phyloP scores from a whole-genome alignment of 2,888 invertebrate species.

The Julus scanicus region DNA sequence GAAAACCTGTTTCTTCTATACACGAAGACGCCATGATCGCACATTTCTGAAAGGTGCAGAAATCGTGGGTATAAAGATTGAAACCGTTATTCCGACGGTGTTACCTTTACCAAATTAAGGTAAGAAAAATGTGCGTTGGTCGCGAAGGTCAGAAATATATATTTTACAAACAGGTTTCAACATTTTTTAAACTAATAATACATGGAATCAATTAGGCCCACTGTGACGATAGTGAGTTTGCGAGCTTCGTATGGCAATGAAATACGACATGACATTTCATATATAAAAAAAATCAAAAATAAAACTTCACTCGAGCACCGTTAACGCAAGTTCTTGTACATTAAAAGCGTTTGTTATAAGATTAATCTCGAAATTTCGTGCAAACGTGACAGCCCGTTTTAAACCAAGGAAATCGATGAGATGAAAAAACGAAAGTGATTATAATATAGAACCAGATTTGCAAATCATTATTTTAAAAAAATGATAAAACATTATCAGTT shows the following conservation, averaged over 20 bases:
- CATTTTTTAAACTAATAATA: constrained; percentile 23
- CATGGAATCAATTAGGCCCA: constrained; percentile 38
- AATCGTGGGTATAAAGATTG: background rate
- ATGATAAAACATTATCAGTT: background rate
- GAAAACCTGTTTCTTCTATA: background rate
- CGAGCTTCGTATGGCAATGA: background rate
- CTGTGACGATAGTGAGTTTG: background rate
- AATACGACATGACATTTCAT: background rate
- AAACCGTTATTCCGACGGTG: constrained; percentile 37
- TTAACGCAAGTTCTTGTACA: background rate
- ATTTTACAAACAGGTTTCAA: background rate
- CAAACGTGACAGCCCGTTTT: background rate
- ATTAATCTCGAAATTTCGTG: background rate
- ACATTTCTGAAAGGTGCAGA: constrained; percentile 1
- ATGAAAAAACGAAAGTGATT: background rate
- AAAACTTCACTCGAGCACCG: background rate
- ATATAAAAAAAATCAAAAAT: background rate
- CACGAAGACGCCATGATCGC: constrained; percentile 30
- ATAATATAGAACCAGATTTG: background rate
- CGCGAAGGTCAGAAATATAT: constrained; percentile 33
- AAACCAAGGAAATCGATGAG: background rate
- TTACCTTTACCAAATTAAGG: constrained; percentile 42
- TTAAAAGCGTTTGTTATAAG: background rate
- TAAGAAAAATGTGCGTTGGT: constrained; percentile 29
- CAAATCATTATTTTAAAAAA: background rate